Conservation (phyloP, 2,888 invertebrate species). For the Polyommatus icarus region DNA sequence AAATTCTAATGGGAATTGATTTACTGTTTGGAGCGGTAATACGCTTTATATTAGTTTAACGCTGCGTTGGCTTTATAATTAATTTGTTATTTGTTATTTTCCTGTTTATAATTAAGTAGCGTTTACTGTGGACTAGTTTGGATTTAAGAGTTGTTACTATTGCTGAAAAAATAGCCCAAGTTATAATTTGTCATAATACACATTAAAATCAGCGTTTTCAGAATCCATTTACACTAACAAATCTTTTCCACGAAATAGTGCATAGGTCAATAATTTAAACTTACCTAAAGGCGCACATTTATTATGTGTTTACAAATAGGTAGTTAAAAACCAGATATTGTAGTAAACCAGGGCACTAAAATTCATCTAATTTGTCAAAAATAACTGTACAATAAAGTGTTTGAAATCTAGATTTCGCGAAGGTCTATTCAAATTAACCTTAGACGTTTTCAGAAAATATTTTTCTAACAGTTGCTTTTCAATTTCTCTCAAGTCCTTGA, state of each 20-base stretch:
- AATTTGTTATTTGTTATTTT: conserved; percentile 16
- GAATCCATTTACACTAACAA: too few species aligned
- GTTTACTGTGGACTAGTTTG: background rate
- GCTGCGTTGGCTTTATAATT: background rate
- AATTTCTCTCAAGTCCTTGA: conserved; percentile 6
- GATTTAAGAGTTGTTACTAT: background rate
- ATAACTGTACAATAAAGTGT: background rate
- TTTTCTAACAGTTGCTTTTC: conserved; percentile 2
- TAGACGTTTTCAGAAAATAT: background rate
- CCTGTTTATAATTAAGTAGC: background rate
- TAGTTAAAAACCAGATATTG: too few species aligned
- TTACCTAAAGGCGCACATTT: too few species aligned
- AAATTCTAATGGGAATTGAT: conserved; percentile 11
- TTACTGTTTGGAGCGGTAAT: background rate
- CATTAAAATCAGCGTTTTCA: too few species aligned
- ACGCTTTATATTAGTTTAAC: background rate
- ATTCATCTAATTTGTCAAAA: background rate
- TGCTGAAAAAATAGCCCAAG: too few species aligned
- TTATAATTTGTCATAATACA: too few species aligned
- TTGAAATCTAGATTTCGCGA: background rate
- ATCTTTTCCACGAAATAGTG: too few species aligned
- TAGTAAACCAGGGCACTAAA: background rate
- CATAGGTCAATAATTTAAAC: too few species aligned
- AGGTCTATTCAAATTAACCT: background rate
- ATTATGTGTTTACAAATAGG: too few species aligned